These are phyloP conservation scores for Mirounga angustirostris DNA, from an alignment of 2,113 vertebrate genomes.

Conservation along the genomic window DNA sequence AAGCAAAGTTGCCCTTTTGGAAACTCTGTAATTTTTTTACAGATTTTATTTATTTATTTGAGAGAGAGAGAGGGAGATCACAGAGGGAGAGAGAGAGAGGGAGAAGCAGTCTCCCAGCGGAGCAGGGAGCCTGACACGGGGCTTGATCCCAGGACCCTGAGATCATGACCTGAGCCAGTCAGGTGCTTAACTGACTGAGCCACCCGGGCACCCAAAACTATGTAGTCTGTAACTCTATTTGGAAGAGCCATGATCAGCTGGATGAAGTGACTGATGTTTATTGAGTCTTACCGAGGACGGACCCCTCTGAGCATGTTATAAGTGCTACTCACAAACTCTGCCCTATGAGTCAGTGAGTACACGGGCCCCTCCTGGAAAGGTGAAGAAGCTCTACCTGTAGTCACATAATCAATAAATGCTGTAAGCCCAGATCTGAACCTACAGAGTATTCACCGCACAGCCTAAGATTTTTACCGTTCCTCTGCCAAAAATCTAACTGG, in stretches of 20 bases:
- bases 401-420: background rate
- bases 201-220: background rate
- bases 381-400: background rate
- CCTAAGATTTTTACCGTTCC: background rate
- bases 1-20: background rate
- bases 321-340: background rate
- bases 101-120: background rate
- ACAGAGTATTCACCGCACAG: background rate
- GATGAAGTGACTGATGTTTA: background rate
- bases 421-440: background rate
- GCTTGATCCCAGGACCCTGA: background rate
- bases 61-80: background rate
- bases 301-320: background rate
- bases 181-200: background rate
- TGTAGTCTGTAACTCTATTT: background rate
- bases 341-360: background rate
- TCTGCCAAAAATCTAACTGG: background rate
- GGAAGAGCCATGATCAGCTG: background rate
- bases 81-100: background rate
- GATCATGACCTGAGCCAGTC: background rate
- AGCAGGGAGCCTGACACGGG: background rate
- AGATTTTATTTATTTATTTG: background rate
- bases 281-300: background rate
- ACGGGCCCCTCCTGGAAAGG: background rate
- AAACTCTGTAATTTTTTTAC: background rate